Conservation (phyloP, 1,140 invertebrate species). For the Drosophila arizonae region DNA sequence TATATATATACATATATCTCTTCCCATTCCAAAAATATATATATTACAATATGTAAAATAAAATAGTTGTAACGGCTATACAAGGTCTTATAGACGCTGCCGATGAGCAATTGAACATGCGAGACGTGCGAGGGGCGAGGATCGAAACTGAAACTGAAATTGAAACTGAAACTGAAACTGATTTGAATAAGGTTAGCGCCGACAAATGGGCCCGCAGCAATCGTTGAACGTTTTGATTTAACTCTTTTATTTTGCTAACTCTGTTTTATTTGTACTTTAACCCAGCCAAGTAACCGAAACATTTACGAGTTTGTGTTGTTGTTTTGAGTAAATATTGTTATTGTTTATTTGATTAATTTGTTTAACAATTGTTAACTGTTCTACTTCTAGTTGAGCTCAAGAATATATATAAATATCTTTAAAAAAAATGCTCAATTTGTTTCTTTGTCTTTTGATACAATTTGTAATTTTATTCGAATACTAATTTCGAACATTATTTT, state of each 20-base stretch:
- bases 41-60: conserved; percentile 1
- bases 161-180: conserved; percentile 61
- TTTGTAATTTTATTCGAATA: neutral
- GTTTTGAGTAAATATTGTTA: conserved; percentile 24
- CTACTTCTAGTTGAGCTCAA: conserved; percentile 9
- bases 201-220: conserved; percentile 63
- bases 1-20: conserved; percentile 19
- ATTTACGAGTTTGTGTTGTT: conserved; percentile 20
- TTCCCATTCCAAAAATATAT: neutral
- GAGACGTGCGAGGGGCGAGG: conserved; percentile 75
- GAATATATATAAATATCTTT: neutral
- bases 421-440: conserved; percentile 13
- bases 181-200: conserved; percentile 81
- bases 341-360: conserved; percentile 5
- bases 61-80: conserved; percentile 82
- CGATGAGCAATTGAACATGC: conserved; percentile 82
- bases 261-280: conserved; percentile 6
- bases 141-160: conserved; percentile 62
- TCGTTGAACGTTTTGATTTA: conserved; percentile 56
- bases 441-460: neutral
- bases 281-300: conserved; percentile 47
- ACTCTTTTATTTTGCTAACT: conserved; percentile 55
- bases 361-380: conserved; percentile 12
- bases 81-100: conserved; percentile 83
- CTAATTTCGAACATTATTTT: neutral